Evolutionary conservation across 2,888 invertebrate species (phyloP).

Genomic region (Sesia apiformis): DNA sequence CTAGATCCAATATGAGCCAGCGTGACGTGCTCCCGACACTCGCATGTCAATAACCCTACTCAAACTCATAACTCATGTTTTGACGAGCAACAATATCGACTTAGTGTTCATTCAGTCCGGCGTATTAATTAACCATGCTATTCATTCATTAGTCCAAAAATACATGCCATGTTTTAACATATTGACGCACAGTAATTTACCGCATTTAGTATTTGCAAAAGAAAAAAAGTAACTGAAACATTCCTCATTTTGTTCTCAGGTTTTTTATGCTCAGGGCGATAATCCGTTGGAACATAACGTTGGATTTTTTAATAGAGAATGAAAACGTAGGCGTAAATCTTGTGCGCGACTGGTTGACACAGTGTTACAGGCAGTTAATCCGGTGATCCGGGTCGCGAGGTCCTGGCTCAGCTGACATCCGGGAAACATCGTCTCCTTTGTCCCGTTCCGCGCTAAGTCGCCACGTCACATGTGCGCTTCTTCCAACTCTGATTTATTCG

Average conservation of each 20-base stretch:
- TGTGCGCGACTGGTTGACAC: constrained; percentile 53
- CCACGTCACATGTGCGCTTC: constrained; percentile 34
- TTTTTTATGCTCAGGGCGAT: not conserved
- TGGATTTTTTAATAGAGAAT: constrained; percentile 38
- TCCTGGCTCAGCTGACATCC: constrained; percentile 42
- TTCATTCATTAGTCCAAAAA: not conserved
- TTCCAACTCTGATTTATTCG: constrained; percentile 8
- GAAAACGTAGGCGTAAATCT: constrained; percentile 60
- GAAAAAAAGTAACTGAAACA: not conserved
- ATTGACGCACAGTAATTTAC: not conserved
- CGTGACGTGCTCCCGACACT: constrained; percentile 38
- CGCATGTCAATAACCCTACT: constrained; percentile 28
- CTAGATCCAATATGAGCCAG: constrained; percentile 52
- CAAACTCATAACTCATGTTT: not conserved
- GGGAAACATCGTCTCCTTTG: constrained; percentile 36
- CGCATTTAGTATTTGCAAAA: not conserved
- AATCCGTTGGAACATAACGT: not conserved
- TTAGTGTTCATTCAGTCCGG: not conserved
- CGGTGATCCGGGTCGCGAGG: constrained; percentile 56
- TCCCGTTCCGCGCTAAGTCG: constrained; percentile 37
- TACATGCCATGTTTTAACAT: not conserved
- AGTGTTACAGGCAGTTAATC: constrained; percentile 67
- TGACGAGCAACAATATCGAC: not conserved
- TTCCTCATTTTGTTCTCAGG: not conserved
- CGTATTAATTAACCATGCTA: not conserved